Base-by-base conservation (phyloP, 2,888 invertebrate species). In the Ophion costatus region DNA sequence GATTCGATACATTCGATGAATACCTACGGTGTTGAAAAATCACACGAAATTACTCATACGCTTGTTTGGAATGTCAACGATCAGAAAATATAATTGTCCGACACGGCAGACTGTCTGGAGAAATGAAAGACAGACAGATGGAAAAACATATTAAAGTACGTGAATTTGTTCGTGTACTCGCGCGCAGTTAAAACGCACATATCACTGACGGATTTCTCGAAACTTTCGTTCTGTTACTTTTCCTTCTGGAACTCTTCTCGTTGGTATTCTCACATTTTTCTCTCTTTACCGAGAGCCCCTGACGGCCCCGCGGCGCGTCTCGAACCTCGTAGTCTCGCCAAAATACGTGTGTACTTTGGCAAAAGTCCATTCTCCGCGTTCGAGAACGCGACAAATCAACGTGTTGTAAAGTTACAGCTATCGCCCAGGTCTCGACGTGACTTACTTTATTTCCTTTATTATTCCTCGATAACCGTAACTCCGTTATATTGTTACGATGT, bases 11-110 rank as follows among this genome's bases (percentile, higher is more conserved):
- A 71, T 79, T 71, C 33, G 33, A 63, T 64, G 29, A 56, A 71
- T 64, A n/a, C n/a, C n/a, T n/a, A 11, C 42, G 51, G 38, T 14
- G 51, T 38, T 64, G 71, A 66, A 73, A 67, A 66, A 80, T 42
- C 22, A 80, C 74, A 5, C 20, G 74, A 57, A 80, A 80, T 67
- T 57, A 66, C 42, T 80, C 73, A 67, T 29, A 29, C 3, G 29
- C 80, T 81, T 75, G 69, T 81, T 81, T 75, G 51, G 22, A 81
- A 75, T 69, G 69, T 69, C 59, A 81, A 81, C 80, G 61, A 63
- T 75, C n/a, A 14, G 56, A 67, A 51, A 59, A 66, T 56, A 67
- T 20, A 74, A 59, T 67, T 67, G 42, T 74, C 20, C 5, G 29
- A 20, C 42, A 45, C 10, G n/a, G 7, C 10, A 17, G 9, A 57